Conservation (phyloP, 2,888 invertebrate genomes). For the Cactoblastis cactorum region DNA sequence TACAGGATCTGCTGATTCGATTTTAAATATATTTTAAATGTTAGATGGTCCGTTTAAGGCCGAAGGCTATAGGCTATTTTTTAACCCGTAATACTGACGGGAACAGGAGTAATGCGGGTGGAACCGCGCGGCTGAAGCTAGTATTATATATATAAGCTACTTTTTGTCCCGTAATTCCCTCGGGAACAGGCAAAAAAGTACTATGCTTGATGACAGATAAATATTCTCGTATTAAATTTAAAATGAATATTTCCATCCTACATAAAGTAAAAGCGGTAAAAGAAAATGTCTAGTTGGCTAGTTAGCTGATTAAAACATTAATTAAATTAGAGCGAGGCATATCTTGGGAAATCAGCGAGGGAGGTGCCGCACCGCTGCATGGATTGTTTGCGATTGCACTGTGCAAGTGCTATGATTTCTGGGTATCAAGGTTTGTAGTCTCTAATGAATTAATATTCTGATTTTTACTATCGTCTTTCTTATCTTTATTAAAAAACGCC, state of each 20-base stretch:
- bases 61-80: too few species aligned
- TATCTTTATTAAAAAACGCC: too few species aligned
- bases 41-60: too few species aligned
- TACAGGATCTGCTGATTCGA: too few species aligned
- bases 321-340: slow-evolving; percentile 58
- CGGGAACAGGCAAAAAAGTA: too few species aligned
- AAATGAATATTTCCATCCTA: slow-evolving; percentile 9
- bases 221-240: slow-evolving; percentile 12
- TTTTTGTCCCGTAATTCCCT: too few species aligned
- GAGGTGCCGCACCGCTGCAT: neutral
- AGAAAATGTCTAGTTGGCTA: slow-evolving; percentile 27
- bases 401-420: slow-evolving; percentile 1
- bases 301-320: slow-evolving; percentile 67
- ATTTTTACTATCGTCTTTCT: neutral
- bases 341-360: slow-evolving; percentile 59
- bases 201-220: neutral
- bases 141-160: too few species aligned
- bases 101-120: too few species aligned
- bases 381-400: slow-evolving; percentile 9
- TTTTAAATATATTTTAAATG: too few species aligned
- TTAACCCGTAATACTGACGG: too few species aligned
- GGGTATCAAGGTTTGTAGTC: neutral
- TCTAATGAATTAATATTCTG: neutral
- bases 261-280: slow-evolving; percentile 4
- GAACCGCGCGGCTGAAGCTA: too few species aligned